Percentiles rank a stretch among this genome's conserved stretches.
phyloP scores from a whole-genome alignment of 1,140 invertebrate species.

The Hermetia illucens region DNA sequence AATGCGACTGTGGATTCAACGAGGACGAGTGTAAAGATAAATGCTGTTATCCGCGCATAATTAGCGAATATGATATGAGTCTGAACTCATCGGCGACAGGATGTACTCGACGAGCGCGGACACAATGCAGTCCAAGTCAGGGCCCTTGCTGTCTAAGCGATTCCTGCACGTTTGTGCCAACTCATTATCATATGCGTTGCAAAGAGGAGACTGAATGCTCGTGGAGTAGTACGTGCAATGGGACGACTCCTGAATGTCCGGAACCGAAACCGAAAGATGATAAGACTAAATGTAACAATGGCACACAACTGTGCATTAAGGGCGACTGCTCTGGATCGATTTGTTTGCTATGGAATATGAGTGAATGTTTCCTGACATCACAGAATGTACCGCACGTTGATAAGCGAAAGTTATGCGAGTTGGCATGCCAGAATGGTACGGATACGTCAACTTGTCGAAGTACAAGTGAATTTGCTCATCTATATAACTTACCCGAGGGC shows the following conservation, averaged over 20 bases:
- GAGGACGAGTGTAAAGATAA: conserved; percentile 81
- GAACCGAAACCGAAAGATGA: conserved; percentile 56
- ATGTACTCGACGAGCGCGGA: conserved; percentile 59
- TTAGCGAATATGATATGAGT: conserved; percentile 51
- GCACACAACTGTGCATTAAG: conserved; percentile 72
- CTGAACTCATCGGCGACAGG: conserved; percentile 60
- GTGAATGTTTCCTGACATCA: conserved; percentile 92
- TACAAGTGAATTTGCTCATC: conserved; percentile 66
- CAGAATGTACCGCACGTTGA: conserved; percentile 58
- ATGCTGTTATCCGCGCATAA: conserved; percentile 83
- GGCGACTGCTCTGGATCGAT: conserved; percentile 93
- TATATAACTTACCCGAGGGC: conserved; percentile 60
- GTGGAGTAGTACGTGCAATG: conserved; percentile 70
- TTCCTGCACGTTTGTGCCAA: conserved; percentile 64
- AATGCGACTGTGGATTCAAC: conserved; percentile 98
- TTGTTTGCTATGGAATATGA: conserved; percentile 85
- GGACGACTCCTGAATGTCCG: conserved; percentile 75
- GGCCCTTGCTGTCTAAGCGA: conserved; percentile 85
- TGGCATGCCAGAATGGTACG: conserved; percentile 84
- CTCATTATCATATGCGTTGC: conserved; percentile 50
- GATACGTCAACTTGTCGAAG: conserved; percentile 64
- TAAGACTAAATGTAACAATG: conserved; percentile 74
- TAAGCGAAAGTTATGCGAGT: conserved; percentile 80
- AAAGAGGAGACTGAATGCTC: conserved; percentile 80
- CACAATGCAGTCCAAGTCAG: conserved; percentile 89